These are phyloP conservation scores for Chaenocephalus aceratus DNA, from an alignment of 2,113 vertebrate species.

Conservation along the genomic window DNA sequence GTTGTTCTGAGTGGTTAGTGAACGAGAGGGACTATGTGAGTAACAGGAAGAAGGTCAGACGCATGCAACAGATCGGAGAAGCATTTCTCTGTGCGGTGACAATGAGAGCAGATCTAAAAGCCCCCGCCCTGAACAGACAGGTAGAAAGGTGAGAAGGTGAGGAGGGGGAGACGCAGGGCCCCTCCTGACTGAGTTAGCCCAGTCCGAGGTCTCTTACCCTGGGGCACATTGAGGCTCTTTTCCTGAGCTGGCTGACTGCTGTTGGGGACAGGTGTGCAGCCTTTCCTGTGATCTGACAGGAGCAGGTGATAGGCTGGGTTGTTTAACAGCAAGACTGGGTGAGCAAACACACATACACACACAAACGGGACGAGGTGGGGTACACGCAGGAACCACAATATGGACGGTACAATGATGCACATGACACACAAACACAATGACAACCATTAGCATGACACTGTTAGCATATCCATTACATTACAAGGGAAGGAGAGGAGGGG, in stretches of 20 bases:
- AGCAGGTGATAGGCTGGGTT: constrained; percentile 93
- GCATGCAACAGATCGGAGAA: constrained; percentile 52
- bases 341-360: constrained; percentile 63
- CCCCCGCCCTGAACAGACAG: background rate
- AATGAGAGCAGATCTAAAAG: constrained; percentile 2
- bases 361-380: constrained; percentile 42
- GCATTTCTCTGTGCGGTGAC: background rate
- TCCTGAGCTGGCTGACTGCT: constrained; percentile 76
- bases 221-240: constrained; percentile 86
- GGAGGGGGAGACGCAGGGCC: background rate
- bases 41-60: constrained; percentile 29
- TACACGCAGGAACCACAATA: constrained; percentile 35
- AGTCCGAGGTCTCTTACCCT: constrained; percentile 84
- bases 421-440: constrained; percentile 46
- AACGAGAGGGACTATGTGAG: constrained; percentile 38
- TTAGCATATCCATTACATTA: constrained; percentile 57
- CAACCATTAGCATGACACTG: constrained; percentile 52
- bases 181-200: constrained; percentile 33
- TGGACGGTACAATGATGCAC: constrained; percentile 39
- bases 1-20: constrained; percentile 27
- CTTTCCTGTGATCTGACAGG: constrained; percentile 90
- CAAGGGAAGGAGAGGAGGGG: constrained; percentile 26
- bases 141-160: background rate
- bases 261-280: constrained; percentile 79
- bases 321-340: too few relatives aligned